Conservation (phyloP, 2,888 invertebrate genomes). For the Hypomecis atomaria region DNA sequence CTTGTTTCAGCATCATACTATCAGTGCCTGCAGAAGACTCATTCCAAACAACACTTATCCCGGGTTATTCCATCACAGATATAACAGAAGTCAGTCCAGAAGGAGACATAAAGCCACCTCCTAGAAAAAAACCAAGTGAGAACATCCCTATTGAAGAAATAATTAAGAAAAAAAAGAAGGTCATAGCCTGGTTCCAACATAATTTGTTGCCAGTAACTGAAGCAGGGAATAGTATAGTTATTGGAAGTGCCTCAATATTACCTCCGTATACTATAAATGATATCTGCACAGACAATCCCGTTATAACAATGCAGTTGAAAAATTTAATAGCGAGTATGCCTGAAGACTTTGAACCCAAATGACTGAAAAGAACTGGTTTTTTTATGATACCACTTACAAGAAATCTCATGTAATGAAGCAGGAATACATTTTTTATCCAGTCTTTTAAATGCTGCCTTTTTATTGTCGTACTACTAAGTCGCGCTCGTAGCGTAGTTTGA, state of each 20-base stretch:
- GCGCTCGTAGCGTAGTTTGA: too few relatives aligned
- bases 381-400: constrained; percentile 3
- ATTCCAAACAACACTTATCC: constrained; percentile 62
- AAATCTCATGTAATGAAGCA: constrained; percentile 27
- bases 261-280: constrained; percentile 65
- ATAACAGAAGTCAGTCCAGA: constrained; percentile 45
- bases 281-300: constrained; percentile 70
- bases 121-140: constrained; percentile 38
- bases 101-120: constrained; percentile 47
- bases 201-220: constrained; percentile 67
- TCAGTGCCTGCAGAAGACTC: constrained; percentile 54
- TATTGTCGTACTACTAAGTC: not conserved
- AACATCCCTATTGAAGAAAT: constrained; percentile 46
- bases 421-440: constrained; percentile 24
- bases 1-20: constrained; percentile 68
- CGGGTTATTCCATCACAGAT: constrained; percentile 67
- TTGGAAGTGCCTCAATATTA: constrained; percentile 66
- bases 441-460: constrained; percentile 3
- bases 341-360: constrained; percentile 51
- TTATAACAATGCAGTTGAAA: constrained; percentile 66
- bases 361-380: constrained; percentile 17
- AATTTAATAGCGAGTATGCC: constrained; percentile 71
- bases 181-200: constrained; percentile 67
- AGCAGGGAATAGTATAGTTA: constrained; percentile 61
- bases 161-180: constrained; percentile 53